A percentile compares a stretch with the other conserved stretches of the same genome.
These are phyloP conservation scores for Caranx melampygus DNA, from an alignment of 2,113 vertebrate species.

Conservation along the genomic window DNA sequence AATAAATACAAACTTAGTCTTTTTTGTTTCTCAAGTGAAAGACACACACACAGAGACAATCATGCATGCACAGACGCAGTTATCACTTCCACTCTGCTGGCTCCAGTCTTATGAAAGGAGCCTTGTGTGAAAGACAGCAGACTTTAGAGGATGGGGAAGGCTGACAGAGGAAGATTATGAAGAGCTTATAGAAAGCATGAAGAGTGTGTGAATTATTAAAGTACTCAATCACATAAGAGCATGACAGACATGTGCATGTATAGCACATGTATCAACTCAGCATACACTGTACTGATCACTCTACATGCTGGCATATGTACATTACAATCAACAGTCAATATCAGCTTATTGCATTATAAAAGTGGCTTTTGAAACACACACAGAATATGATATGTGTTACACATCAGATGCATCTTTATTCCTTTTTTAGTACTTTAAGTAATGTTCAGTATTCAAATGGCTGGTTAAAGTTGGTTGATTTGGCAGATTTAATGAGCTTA, in stretches of 20 bases:
- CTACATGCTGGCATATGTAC: not conserved
- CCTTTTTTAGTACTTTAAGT: too few relatives aligned
- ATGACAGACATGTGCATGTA: constrained; percentile 3
- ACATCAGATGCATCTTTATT: too few relatives aligned
- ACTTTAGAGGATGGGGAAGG: constrained; percentile 2
- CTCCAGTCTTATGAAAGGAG: constrained; percentile 14
- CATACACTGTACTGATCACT: not conserved
- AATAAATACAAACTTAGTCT: not conserved
- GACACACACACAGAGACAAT: not conserved
- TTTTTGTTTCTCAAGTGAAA: not conserved
- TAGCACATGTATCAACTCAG: not conserved
- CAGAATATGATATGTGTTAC: not conserved
- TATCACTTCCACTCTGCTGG: not conserved
- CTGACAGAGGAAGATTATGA: constrained; percentile 25
- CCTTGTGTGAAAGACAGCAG: constrained; percentile 25
- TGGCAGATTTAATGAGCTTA: not conserved
- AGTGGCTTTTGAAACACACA: not conserved
- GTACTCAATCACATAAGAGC: constrained; percentile 11
- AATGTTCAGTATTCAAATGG: too few relatives aligned
- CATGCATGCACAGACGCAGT: not conserved
- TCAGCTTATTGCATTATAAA: not conserved
- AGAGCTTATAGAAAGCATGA: constrained; percentile 19
- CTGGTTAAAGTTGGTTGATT: not conserved
- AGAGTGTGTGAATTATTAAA: constrained; percentile 34
- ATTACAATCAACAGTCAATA: not conserved